Evolutionary conservation across 23 tunicate species (phyloP).

Genomic region (Trididemnum miniatum): DNA sequence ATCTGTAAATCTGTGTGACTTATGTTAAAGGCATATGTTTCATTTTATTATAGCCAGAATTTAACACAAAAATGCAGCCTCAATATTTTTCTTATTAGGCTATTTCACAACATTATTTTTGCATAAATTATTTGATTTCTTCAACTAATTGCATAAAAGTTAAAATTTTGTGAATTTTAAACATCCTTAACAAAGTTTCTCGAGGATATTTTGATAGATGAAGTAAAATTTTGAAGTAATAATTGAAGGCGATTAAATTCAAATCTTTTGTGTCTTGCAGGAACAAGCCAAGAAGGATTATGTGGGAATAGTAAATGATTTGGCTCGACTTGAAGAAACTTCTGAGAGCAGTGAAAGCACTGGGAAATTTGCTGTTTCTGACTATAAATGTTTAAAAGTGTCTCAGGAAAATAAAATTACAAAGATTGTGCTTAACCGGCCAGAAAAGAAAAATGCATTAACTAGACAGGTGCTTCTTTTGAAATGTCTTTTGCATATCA

Average conservation of each 20-base stretch:
- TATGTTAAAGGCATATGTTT: too few species aligned
- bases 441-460: slow-evolving; percentile 77
- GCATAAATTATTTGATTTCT: too few species aligned
- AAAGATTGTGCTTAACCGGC: slow-evolving; percentile 80
- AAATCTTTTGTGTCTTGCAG: slow-evolving; percentile 5
- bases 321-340: slow-evolving; percentile 51
- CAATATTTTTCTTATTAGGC: too few species aligned
- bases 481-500: too few species aligned
- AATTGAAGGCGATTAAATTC: too few species aligned
- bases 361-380: slow-evolving; percentile 2
- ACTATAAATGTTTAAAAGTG: slow-evolving; percentile 36
- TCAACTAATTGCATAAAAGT: too few species aligned
- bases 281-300: slow-evolving; percentile 87
- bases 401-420: slow-evolving; percentile 47
- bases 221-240: too few species aligned
- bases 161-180: too few species aligned
- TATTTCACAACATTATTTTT: too few species aligned
- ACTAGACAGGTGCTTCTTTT: slow-evolving; percentile 48
- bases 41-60: neutral
- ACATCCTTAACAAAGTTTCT: too few species aligned
- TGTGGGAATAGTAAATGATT: slow-evolving; percentile 49
- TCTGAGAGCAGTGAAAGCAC: neutral
- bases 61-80: neutral
- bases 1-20: too few species aligned
- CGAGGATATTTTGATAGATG: neutral